phyloP scores from a whole-genome alignment of 2,113 vertebrate genomes.

The Corythoichthys intestinalis region DNA sequence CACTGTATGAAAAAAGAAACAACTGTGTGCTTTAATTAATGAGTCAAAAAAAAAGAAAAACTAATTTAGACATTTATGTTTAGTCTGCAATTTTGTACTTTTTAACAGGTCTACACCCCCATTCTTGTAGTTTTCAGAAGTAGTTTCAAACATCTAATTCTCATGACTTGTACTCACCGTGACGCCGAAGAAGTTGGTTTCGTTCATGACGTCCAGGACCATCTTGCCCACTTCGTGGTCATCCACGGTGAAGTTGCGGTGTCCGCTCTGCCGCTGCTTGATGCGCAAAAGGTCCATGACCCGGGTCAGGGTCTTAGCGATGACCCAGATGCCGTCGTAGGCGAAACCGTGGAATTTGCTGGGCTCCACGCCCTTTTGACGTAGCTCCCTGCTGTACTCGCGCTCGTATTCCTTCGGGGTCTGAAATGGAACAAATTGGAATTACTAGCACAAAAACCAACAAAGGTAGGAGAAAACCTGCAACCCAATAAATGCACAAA shows the following conservation, averaged over 20 bases:
- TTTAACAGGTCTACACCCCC: too few relatives aligned
- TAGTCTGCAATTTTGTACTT: too few relatives aligned
- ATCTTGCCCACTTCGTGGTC: slow-evolving; percentile 91
- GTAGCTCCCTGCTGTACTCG: slow-evolving; percentile 88
- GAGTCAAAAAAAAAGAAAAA: too few relatives aligned
- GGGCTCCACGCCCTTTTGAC: slow-evolving; percentile 84
- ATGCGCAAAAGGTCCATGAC: slow-evolving; percentile 87
- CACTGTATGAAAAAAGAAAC: too few relatives aligned
- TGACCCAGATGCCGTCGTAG: slow-evolving; percentile 99
- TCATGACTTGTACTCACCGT: slow-evolving; percentile 77
- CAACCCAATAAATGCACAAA: not conserved
- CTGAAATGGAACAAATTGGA: slow-evolving; percentile 55
- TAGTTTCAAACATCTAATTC: not conserved
- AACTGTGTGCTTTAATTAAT: too few relatives aligned
- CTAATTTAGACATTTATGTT: too few relatives aligned
- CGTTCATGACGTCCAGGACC: slow-evolving; percentile 97
- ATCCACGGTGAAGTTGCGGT: slow-evolving; percentile 92
- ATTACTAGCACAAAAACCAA: not conserved
- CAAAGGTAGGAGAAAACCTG: not conserved
- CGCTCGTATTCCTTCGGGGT: slow-evolving; percentile 94
- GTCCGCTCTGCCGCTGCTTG: slow-evolving; percentile 80
- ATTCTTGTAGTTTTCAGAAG: not conserved
- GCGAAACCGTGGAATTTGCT: slow-evolving; percentile 99
- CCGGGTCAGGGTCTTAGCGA: slow-evolving; percentile 88
- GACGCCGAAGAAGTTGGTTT: slow-evolving; percentile 98